Percentiles rank a stretch among this genome's conserved stretches.
Evolutionary conservation across 2,797 vertebrate species (phyloP).

Genomic region (Apodemus agrarius): DNA sequence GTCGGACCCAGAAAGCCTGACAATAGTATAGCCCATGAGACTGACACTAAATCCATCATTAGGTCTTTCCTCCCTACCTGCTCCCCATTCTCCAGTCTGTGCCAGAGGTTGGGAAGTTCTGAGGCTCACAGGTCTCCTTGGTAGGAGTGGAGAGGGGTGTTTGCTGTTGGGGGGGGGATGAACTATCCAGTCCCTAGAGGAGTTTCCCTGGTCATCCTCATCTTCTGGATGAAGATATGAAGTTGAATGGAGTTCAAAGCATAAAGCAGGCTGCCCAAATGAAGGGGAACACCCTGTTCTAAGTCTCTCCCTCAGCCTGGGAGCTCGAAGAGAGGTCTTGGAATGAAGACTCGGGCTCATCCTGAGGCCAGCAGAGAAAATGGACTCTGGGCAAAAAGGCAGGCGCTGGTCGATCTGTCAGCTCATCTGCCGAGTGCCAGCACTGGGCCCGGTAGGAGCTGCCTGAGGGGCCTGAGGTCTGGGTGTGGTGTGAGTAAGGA

Average conservation of each 20-base stretch:
- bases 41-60: background rate
- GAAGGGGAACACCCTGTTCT: background rate
- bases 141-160: background rate
- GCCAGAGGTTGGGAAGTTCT: background rate
- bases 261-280: background rate
- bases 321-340: background rate
- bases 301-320: background rate
- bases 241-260: background rate
- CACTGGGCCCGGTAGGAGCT: background rate
- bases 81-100: background rate
- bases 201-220: background rate
- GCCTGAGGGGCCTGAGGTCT: background rate
- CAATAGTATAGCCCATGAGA: background rate
- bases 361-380: background rate
- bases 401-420: background rate
- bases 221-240: background rate
- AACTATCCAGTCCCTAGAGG: background rate
- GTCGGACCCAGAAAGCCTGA: background rate
- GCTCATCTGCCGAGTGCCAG: too few relatives aligned
- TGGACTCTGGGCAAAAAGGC: background rate
- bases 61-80: background rate
- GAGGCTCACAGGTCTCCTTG: background rate
- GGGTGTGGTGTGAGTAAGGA: background rate
- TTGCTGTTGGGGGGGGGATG: background rate
- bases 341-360: background rate